phyloP scores from a whole-genome alignment of 2,888 invertebrate genomes.

The Archips xylosteana region DNA sequence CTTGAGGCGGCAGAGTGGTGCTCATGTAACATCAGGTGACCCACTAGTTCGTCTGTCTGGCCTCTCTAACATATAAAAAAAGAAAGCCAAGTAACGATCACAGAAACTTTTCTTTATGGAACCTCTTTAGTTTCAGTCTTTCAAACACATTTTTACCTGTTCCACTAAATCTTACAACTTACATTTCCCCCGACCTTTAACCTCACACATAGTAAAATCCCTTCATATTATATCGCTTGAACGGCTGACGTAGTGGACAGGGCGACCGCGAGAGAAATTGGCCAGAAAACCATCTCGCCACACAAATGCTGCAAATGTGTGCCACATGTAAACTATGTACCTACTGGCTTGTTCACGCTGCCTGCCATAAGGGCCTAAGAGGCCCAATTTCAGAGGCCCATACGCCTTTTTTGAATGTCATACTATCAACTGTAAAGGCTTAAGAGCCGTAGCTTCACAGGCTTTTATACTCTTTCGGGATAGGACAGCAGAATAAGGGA shows the following conservation, averaged over 20 bases:
- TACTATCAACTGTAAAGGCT: neutral
- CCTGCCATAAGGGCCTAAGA: neutral
- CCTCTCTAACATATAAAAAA: too few species aligned
- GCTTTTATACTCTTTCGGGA: neutral
- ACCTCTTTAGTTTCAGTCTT: neutral
- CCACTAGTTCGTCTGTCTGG: too few species aligned
- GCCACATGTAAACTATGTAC: slow-evolving; percentile 9
- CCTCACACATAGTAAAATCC: neutral
- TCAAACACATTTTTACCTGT: neutral
- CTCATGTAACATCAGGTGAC: too few species aligned
- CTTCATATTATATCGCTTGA: slow-evolving; percentile 21
- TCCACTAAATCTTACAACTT: neutral
- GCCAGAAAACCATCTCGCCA: slow-evolving; percentile 17
- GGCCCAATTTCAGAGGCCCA: neutral
- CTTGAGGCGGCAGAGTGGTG: too few species aligned
- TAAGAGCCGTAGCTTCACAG: neutral
- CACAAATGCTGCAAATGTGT: slow-evolving; percentile 5
- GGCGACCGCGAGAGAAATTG: slow-evolving; percentile 36
- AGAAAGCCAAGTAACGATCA: too few species aligned
- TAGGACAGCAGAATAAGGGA: neutral
- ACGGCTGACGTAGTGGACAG: slow-evolving; percentile 25
- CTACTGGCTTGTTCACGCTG: neutral
- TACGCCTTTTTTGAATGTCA: neutral
- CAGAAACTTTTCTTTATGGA: too few species aligned
- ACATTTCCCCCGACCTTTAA: slow-evolving; percentile 4